phyloP scores from a whole-genome alignment of 2,888 invertebrate species.

The Megamerina dolium region DNA sequence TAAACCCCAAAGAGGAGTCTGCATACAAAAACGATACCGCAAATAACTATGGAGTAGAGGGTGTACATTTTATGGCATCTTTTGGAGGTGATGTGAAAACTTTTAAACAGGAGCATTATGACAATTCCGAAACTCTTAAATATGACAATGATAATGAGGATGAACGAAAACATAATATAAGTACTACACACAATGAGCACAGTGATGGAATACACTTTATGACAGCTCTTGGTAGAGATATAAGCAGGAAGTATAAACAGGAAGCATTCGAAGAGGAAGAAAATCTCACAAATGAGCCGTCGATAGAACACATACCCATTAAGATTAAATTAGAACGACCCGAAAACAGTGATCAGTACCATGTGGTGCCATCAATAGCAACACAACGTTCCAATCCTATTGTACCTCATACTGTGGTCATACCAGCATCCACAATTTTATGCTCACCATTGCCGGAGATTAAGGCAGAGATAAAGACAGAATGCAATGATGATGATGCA shows the following conservation, averaged over 20 bases:
- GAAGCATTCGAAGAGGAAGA: conserved; percentile 4
- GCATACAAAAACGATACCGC: too few species aligned
- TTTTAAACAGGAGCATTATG: conserved; percentile 7
- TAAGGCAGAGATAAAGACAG: too few species aligned
- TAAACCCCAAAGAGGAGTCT: too few species aligned
- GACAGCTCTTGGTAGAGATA: too few species aligned
- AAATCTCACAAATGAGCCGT: conserved; percentile 2
- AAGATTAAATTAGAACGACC: conserved; percentile 35
- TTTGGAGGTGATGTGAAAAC: too few species aligned
- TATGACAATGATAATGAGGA: neutral
- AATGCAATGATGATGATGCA: conserved; percentile 17
- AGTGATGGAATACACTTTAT: neutral
- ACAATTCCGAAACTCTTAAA: neutral
- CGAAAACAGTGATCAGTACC: conserved; percentile 30
- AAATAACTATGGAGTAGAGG: too few species aligned
- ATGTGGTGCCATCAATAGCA: conserved; percentile 23
- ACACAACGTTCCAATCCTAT: neutral
- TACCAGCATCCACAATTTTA: neutral
- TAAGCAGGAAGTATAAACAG: too few species aligned
- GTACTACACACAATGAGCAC: too few species aligned
- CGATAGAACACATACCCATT: conserved; percentile 22
- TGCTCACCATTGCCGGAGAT: neutral
- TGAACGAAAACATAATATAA: too few species aligned
- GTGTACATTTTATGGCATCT: conserved; percentile 33
- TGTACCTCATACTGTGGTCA: neutral